phyloP scores from a whole-genome alignment of 2,888 invertebrate genomes.

The Acanthacorydalis orientalis region DNA sequence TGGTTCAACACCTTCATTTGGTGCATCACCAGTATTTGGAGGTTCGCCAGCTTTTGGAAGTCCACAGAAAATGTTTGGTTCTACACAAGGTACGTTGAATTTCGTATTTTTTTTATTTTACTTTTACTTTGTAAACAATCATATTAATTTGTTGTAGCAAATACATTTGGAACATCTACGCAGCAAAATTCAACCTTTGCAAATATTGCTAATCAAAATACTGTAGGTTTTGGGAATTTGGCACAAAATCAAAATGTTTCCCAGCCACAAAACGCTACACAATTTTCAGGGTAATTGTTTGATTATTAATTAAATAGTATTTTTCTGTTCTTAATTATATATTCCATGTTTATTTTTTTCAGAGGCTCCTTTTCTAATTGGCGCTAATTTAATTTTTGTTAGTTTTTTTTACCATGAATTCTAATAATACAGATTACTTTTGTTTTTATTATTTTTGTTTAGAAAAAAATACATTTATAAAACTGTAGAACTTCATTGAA shows the following conservation, averaged over 20 bases:
- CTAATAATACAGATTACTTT: too few species aligned
- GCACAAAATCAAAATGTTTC: conserved; percentile 32
- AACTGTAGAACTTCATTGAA: too few species aligned
- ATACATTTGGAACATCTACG: conserved; percentile 29
- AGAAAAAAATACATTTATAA: too few species aligned
- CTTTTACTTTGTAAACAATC: not conserved
- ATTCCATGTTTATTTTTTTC: conserved; percentile 12
- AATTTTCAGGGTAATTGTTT: conserved; percentile 22
- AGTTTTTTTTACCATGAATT: too few species aligned
- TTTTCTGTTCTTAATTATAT: not conserved
- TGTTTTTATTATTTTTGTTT: too few species aligned
- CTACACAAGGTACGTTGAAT: conserved; percentile 9
- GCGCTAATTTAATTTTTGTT: conserved; percentile 20
- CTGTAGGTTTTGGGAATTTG: conserved; percentile 44
- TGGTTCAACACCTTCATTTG: conserved; percentile 20
- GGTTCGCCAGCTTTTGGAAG: conserved; percentile 30
- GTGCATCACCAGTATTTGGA: conserved; percentile 26
- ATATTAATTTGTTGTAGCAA: conserved; percentile 10
- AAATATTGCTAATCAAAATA: conserved; percentile 43
- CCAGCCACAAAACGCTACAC: conserved; percentile 12
- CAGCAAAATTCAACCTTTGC: conserved; percentile 43
- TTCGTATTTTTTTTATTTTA: not conserved
- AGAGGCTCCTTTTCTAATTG: conserved; percentile 25
- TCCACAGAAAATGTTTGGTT: conserved; percentile 24
- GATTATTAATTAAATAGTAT: not conserved